Evolutionary conservation across 1,140 invertebrate genomes (phyloP).

Genomic region (Orius laevigatus): DNA sequence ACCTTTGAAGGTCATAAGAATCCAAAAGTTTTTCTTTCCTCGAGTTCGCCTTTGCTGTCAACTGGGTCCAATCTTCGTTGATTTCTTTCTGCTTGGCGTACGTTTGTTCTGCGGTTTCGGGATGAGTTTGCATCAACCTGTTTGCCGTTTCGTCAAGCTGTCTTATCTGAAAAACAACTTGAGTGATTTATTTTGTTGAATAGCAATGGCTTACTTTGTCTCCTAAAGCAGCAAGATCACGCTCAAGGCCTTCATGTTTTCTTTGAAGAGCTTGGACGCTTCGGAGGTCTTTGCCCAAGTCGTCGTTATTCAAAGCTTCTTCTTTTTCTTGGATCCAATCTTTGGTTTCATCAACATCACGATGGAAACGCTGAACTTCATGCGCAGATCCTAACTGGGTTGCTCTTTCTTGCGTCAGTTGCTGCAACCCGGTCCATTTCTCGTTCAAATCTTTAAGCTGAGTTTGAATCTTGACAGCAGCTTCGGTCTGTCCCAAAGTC

Average conservation of each 20-base stretch:
- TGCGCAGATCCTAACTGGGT: constrained; percentile 92
- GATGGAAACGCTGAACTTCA: constrained; percentile 97
- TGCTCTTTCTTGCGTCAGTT: constrained; percentile 77
- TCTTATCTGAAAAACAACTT: constrained; percentile 45
- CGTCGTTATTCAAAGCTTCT: constrained; percentile 87
- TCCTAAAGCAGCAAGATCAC: constrained; percentile 90
- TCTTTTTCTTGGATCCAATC: constrained; percentile 99
- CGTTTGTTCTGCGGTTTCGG: constrained; percentile 92
- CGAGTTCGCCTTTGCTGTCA: constrained; percentile 89
- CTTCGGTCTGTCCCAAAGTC: constrained; percentile 93
- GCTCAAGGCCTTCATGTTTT: constrained; percentile 94
- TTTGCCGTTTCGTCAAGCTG: constrained; percentile 93
- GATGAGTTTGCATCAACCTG: constrained; percentile 88
- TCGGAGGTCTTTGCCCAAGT: constrained; percentile 87
- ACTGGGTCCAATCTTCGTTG: constrained; percentile 93
- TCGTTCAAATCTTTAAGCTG: constrained; percentile 93
- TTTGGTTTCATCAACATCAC: constrained; percentile 97
- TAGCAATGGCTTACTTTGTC: constrained; percentile 52
- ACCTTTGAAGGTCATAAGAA: constrained; percentile 94
- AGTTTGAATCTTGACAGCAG: constrained; percentile 93
- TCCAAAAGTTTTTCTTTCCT: constrained; percentile 94
- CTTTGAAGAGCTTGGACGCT: constrained; percentile 94
- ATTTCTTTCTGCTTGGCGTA: constrained; percentile 96
- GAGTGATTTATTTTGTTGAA: neutral
- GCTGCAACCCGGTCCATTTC: constrained; percentile 83